Conservation (phyloP, 1,140 invertebrate genomes). For the Alviniconcha marisindica region DNA sequence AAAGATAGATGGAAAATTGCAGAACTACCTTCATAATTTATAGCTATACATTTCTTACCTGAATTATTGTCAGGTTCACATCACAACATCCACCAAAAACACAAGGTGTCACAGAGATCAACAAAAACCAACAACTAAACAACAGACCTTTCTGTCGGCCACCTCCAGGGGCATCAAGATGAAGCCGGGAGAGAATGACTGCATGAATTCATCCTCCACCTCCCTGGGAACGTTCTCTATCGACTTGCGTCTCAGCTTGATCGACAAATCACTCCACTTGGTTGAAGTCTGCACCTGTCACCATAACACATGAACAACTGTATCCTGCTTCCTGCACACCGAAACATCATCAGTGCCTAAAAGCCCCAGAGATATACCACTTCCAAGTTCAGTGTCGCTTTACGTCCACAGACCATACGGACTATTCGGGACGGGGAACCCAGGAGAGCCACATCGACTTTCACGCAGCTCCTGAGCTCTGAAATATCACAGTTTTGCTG, state of each 20-base stretch:
- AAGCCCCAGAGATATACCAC: neutral
- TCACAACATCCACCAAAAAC: too few relatives aligned
- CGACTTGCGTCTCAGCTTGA: conserved; percentile 46
- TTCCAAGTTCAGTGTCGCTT: too few relatives aligned
- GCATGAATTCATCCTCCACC: conserved; percentile 51
- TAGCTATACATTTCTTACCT: too few relatives aligned
- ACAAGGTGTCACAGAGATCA: neutral
- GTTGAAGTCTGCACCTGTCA: conserved; percentile 49
- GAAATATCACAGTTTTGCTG: too few relatives aligned
- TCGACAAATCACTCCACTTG: conserved; percentile 51
- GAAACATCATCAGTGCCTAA: too few relatives aligned
- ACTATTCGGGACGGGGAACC: too few relatives aligned
- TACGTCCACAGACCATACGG: too few relatives aligned
- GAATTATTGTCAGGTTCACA: too few relatives aligned
- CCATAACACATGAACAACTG: neutral
- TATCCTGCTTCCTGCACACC: neutral
- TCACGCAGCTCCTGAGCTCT: too few relatives aligned
- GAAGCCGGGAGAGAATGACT: conserved; percentile 55
- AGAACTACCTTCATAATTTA: too few relatives aligned
- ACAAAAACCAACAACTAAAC: neutral
- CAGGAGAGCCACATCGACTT: too few relatives aligned
- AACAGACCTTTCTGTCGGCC: conserved; percentile 55
- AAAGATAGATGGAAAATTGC: too few relatives aligned
- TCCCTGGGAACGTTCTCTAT: conserved; percentile 36
- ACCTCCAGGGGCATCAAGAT: conserved; percentile 57